Percentiles rank a stretch among this genome's conserved stretches.
phyloP scores from a whole-genome alignment of 2,113 vertebrate genomes.

The Theristicus caerulescens region DNA sequence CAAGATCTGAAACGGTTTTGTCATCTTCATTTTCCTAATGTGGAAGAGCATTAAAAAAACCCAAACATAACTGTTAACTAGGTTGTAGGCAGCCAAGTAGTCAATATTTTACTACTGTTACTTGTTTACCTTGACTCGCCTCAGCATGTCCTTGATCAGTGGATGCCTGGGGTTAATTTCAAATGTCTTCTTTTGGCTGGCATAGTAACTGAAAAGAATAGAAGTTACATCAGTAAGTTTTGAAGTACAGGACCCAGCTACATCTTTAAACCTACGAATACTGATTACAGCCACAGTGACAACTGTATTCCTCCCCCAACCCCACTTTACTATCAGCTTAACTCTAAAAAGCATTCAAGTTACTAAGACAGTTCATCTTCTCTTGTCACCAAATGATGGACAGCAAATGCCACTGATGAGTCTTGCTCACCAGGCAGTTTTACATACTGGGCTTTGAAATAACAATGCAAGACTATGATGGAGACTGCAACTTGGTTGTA shows the following conservation, averaged over 20 bases:
- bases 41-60: neutral
- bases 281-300: neutral
- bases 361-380: neutral
- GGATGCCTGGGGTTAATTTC: constrained; percentile 98
- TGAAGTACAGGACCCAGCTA: neutral
- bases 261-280: neutral
- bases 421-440: neutral
- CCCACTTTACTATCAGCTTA: neutral
- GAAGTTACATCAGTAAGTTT: neutral
- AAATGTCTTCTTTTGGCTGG: constrained; percentile 97
- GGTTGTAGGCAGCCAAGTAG: neutral
- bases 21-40: constrained; percentile 87
- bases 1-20: constrained; percentile 92
- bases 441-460: neutral
- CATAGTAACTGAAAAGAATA: constrained; percentile 85
- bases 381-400: neutral
- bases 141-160: constrained; percentile 93
- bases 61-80: neutral
- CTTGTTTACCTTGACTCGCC: constrained; percentile 83
- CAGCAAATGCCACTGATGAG: neutral
- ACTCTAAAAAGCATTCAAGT: neutral
- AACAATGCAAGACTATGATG: neutral
- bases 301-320: rapidly evolving
- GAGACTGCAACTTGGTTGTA: neutral
- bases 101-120: neutral